Base-by-base conservation (phyloP, 1,140 invertebrate genomes). In the Cotesia glomerata region DNA sequence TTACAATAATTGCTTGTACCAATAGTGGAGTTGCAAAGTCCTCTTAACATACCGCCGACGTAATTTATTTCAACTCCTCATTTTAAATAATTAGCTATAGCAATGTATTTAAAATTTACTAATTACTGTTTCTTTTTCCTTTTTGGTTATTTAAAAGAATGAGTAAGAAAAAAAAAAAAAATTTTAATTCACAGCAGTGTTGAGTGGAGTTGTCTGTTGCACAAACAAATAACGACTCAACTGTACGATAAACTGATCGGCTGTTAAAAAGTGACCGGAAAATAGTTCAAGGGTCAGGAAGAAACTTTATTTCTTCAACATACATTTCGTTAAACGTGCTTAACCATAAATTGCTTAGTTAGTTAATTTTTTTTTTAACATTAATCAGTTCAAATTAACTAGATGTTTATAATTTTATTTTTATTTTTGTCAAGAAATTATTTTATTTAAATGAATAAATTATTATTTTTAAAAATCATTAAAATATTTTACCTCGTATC, bases 241-340 rank as follows among this genome's bases (percentile, higher is more conserved):
- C 26, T 13, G 39, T 26, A 54, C 49, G 54, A 63, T 49, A 52
- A 69, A 72, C 58, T 56, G 66, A 54, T 70, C 51, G 76, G 14
- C 73, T 35, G 74, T 69, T 72, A 70, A 72, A 76, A 65, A 67
- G 71, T 73, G 74, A 74, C 78, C 79, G 79, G 77, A 81, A 77
- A 79, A 77, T 68, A 64, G 81, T 83, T 83, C 83, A 81, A 78
- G 79, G 83, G 82, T 85, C 82, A 74, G 66, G 59, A 61, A 58
- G 32, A 72, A 18, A 65, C 16, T 13, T 16, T 16, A 16, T 13
- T 65, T 49, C n/a, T 62, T 62, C 45, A 0, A 70, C 34, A 13
- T 51, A 16, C 56, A 63, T 11, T 32, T 1, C 3, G 14, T 58
- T 58, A 3, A 58, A 18, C 9, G 9, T 58, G 16, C 18, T 32